These are phyloP conservation scores for Nycticorax nycticorax DNA, from an alignment of 2,113 vertebrate genomes.

Conservation along the genomic window DNA sequence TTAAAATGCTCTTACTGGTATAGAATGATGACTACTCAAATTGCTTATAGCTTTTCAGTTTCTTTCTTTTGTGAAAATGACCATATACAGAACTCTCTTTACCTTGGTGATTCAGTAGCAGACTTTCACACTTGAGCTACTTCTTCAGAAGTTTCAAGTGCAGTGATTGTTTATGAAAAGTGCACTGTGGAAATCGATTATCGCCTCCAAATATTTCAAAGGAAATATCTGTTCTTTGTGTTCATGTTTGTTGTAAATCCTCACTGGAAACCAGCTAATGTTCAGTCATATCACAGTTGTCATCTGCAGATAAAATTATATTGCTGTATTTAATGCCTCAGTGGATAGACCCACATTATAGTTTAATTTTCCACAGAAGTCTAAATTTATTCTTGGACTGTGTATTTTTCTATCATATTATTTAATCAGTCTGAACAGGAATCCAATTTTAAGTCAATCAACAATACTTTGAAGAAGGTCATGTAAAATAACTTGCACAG, in stretches of 20 bases:
- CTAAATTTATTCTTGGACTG: slow-evolving; percentile 65
- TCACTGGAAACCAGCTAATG: neutral
- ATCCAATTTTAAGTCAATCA: slow-evolving; percentile 75
- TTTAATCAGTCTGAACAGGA: slow-evolving; percentile 72
- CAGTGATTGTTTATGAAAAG: neutral
- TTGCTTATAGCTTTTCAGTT: neutral
- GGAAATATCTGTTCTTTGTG: neutral
- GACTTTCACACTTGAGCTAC: neutral
- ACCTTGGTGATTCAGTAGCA: neutral
- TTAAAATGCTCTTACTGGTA: neutral
- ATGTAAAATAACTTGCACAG: neutral
- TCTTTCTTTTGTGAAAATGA: neutral
- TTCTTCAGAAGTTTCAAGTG: neutral
- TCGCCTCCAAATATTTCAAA: neutral
- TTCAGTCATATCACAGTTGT: neutral
- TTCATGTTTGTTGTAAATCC: neutral
- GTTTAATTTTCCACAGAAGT: slow-evolving; percentile 73
- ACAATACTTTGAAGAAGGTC: slow-evolving; percentile 27
- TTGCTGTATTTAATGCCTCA: slow-evolving; percentile 65
- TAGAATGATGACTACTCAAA: neutral
- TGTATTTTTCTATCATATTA: slow-evolving; percentile 72
- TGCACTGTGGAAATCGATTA: slow-evolving; percentile 14
- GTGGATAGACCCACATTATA: slow-evolving; percentile 37
- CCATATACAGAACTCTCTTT: neutral
- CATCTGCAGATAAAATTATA: slow-evolving; percentile 58